A percentile compares a stretch with the other conserved stretches of the same genome.
Conservation (phyloP, 2,113 vertebrate genomes). For the Phainopepla nitens region DNA sequence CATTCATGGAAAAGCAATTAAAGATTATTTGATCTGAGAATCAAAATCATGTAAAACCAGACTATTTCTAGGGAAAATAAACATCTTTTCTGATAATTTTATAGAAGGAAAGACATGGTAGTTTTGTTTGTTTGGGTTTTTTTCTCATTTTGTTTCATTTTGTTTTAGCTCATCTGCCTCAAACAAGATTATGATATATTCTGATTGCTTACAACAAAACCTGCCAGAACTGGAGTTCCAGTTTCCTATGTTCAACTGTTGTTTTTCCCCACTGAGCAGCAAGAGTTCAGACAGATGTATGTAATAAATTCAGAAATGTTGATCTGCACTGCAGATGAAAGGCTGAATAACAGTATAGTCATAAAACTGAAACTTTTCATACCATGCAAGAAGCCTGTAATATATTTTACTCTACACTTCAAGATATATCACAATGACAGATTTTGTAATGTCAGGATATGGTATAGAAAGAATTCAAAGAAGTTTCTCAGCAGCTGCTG, state of each 20-base stretch:
- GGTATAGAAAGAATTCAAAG: slow-evolving; percentile 19
- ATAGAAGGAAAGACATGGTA: background rate
- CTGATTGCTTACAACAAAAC: background rate
- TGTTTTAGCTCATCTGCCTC: background rate
- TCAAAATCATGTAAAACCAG: background rate
- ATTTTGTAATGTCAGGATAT: slow-evolving; percentile 31
- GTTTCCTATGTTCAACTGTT: slow-evolving; percentile 50
- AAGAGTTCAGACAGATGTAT: slow-evolving; percentile 69
- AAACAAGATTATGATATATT: background rate
- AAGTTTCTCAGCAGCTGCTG: background rate
- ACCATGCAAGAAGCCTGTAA: background rate
- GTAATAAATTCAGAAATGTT: slow-evolving; percentile 72
- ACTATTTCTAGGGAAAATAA: background rate
- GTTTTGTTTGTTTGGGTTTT: background rate
- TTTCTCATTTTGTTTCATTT: background rate
- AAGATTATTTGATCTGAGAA: background rate
- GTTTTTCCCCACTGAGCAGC: slow-evolving; percentile 61
- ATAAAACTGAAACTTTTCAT: slow-evolving; percentile 16
- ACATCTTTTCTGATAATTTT: background rate
- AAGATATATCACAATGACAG: slow-evolving; percentile 39
- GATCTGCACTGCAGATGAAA: slow-evolving; percentile 69
- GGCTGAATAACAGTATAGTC: slow-evolving; percentile 59
- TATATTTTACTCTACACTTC: slow-evolving; percentile 32
- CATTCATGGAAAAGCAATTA: accelerated
- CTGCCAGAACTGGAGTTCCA: background rate